A percentile compares a stretch with the other conserved stretches of the same genome.
These are phyloP conservation scores for Dastarcus helophoroides DNA, from an alignment of 2,888 invertebrate genomes.

Conservation along the genomic window DNA sequence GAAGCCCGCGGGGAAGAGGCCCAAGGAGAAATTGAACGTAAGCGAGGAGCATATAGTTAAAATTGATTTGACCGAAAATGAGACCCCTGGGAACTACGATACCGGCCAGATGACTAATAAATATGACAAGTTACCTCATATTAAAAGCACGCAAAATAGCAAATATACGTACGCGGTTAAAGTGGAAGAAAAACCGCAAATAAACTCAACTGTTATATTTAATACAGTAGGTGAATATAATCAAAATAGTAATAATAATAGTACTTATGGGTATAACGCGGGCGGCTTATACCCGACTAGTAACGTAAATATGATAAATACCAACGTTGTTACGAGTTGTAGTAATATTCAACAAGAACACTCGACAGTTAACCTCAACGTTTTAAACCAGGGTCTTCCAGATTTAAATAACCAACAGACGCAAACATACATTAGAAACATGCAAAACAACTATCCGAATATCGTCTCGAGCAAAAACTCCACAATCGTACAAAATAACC, in stretches of 20 bases:
- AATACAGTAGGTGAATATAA: conserved; percentile 22
- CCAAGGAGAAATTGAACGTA: conserved; percentile 7
- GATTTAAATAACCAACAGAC: too few relatives aligned
- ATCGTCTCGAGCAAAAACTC: too few relatives aligned
- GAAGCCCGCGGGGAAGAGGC: conserved; percentile 7
- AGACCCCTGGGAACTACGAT: conserved; percentile 16
- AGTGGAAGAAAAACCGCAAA: conserved; percentile 7
- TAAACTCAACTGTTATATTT: conserved; percentile 23
- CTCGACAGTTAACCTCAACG: conserved; percentile 20
- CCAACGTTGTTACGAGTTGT: conserved; percentile 18
- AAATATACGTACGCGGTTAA: conserved; percentile 8
- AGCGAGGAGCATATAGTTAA: conserved; percentile 22
- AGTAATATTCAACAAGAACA: conserved; percentile 18
- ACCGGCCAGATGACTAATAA: conserved; percentile 14
- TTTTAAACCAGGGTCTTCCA: conserved; percentile 17
- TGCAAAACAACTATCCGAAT: too few relatives aligned
- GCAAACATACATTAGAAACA: too few relatives aligned
- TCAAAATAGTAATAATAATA: conserved; percentile 19
- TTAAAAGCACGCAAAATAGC: conserved; percentile 18
- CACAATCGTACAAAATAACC: too few relatives aligned
- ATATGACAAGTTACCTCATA: conserved; percentile 22
- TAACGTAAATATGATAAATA: conserved; percentile 13
- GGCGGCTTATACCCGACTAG: conserved; percentile 2
- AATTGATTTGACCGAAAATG: conserved; percentile 27
- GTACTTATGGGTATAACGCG: conserved; percentile 9